A percentile compares a stretch with the other conserved stretches of the same genome.
phyloP scores from a whole-genome alignment of 2,113 vertebrate genomes.

The Micronisus gabar region DNA sequence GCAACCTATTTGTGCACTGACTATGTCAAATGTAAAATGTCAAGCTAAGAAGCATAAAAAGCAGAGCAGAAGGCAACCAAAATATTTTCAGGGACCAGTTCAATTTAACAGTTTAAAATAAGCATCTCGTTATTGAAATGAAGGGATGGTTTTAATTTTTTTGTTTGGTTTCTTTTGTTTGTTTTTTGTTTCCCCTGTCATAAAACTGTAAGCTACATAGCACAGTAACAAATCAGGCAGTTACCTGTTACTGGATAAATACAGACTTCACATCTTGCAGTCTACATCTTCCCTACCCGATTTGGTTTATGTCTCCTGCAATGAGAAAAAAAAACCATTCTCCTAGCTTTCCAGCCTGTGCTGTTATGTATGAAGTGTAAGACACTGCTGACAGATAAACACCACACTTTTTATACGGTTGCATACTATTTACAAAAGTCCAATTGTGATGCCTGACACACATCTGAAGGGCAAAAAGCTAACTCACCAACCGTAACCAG shows the following conservation, averaged over 20 bases:
- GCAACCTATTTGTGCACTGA: background rate
- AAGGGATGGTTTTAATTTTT: background rate
- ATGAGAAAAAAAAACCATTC: background rate
- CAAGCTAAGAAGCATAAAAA: background rate
- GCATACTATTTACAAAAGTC: background rate
- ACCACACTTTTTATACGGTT: background rate
- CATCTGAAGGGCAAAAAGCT: background rate
- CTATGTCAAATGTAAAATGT: background rate
- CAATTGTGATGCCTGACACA: background rate
- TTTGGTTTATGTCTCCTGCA: no score
- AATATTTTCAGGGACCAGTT: background rate
- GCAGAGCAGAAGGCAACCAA: background rate
- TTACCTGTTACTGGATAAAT: background rate
- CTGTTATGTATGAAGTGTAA: background rate
- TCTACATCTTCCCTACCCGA: no score
- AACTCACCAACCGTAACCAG: background rate
- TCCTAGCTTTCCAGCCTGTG: background rate
- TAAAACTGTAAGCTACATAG: background rate
- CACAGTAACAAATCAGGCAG: background rate
- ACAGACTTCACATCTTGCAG: background rate
- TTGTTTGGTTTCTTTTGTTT: background rate
- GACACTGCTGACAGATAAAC: background rate
- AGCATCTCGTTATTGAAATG: background rate
- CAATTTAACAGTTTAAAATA: background rate
- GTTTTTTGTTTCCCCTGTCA: background rate